Evolutionary conservation across 1,140 invertebrate genomes (phyloP).

Genomic region (Apis dorsata): DNA sequence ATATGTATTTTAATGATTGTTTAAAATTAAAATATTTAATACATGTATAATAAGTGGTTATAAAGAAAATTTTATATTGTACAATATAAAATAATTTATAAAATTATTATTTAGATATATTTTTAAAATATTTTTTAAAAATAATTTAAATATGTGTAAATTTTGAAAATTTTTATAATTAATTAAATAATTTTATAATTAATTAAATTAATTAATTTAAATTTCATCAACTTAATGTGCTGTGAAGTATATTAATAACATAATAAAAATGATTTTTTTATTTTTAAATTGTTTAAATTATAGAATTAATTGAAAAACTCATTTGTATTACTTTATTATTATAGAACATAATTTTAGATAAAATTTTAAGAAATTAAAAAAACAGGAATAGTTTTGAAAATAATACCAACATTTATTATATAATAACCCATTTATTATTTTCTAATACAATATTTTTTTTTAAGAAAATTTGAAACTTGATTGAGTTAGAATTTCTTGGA

Average conservation of each 20-base stretch:
- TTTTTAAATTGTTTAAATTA: not conserved
- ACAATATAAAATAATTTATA: too few relatives aligned
- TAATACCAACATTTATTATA: conserved; percentile 33
- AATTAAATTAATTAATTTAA: too few relatives aligned
- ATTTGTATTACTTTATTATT: conserved; percentile 16
- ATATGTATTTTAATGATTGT: too few relatives aligned
- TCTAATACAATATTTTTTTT: conserved; percentile 50
- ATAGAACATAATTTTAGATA: conserved; percentile 1
- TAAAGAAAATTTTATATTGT: too few relatives aligned
- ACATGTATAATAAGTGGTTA: not conserved
- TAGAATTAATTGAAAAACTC: not conserved
- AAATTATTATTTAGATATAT: too few relatives aligned
- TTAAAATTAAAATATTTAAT: not conserved
- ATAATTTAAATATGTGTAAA: not conserved
- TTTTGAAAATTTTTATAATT: not conserved
- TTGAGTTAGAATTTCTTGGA: conserved; percentile 66
- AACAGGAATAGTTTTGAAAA: not conserved
- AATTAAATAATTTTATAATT: too few relatives aligned
- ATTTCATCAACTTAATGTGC: not conserved
- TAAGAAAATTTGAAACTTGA: conserved; percentile 55
- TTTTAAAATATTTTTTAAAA: not conserved
- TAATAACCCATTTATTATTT: conserved; percentile 61
- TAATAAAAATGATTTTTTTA: not conserved
- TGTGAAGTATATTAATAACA: not conserved
- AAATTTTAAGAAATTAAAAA: conserved; percentile 10